Evolutionary conservation across 2,797 vertebrate genomes (phyloP).

Genomic region (Oophaga sylvatica): DNA sequence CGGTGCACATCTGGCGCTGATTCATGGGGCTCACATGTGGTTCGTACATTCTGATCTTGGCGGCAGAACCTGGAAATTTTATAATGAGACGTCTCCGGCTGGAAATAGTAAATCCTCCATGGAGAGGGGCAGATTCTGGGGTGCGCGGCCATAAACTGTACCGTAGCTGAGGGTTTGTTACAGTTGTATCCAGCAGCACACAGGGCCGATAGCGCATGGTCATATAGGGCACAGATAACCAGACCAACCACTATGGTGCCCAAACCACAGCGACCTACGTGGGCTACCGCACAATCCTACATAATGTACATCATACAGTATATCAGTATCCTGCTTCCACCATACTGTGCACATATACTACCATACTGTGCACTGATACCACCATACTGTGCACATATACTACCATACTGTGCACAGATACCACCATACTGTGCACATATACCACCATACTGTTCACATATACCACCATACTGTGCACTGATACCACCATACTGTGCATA

Average conservation of each 20-base stretch:
- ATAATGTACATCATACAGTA: no score
- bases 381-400: neutral
- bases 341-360: no score
- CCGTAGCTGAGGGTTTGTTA: neutral
- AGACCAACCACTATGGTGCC: no score
- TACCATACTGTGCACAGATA: neutral
- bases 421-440: neutral
- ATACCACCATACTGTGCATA: neutral
- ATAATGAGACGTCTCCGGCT: neutral
- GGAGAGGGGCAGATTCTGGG: neutral
- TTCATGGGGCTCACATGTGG: neutral
- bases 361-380: neutral
- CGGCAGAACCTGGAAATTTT: neutral
- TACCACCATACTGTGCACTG: neutral
- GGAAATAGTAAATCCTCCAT: neutral
- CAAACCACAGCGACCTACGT: no score
- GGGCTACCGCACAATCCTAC: no score
- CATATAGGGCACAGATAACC: neutral
- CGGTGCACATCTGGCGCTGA: neutral
- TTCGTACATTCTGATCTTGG: neutral
- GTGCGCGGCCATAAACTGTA: neutral
- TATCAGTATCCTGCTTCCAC: no score
- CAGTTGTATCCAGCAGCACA: neutral
- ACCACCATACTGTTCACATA: neutral
- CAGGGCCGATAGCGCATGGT: neutral